phyloP scores from a whole-genome alignment of 30 jellyfish, hydroid and myxozoan genomes.

The Cassiopea xamachana region DNA sequence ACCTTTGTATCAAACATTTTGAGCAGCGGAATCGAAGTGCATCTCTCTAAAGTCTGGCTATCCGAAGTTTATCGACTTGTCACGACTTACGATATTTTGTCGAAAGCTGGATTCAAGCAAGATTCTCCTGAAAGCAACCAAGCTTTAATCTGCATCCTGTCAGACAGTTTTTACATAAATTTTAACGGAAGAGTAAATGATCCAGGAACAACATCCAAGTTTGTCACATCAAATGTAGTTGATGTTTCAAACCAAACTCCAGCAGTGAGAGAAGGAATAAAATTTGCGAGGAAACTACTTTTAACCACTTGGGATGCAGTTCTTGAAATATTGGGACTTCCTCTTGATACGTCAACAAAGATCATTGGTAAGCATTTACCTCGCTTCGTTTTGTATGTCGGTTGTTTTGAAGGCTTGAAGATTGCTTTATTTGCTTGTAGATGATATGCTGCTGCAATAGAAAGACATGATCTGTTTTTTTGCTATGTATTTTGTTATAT shows the following conservation, averaged over 20 bases:
- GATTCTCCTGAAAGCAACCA: slow-evolving; percentile 89
- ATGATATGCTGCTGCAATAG: too few relatives aligned
- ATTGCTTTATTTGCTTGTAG: too few relatives aligned
- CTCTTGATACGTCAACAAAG: slow-evolving; percentile 85
- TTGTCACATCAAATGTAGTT: slow-evolving; percentile 8
- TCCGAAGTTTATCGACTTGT: slow-evolving; percentile 93
- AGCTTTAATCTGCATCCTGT: slow-evolving; percentile 84
- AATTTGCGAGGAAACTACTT: slow-evolving; percentile 83
- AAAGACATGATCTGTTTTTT: too few relatives aligned
- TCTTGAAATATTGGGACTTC: slow-evolving; percentile 86
- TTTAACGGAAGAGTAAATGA: slow-evolving; percentile 60
- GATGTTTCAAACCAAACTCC: slow-evolving; percentile 53
- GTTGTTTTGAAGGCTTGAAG: too few relatives aligned
- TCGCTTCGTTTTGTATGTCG: too few relatives aligned
- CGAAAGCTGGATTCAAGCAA: slow-evolving; percentile 93
- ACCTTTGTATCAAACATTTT: slow-evolving; percentile 76
- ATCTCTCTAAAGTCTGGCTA: slow-evolving; percentile 91
- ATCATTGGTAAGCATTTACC: slow-evolving; percentile 71
- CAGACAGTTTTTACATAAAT: slow-evolving; percentile 78
- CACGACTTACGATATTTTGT: slow-evolving; percentile 91
- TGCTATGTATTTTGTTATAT: too few relatives aligned
- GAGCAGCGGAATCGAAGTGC: slow-evolving; percentile 77
- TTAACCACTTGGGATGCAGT: slow-evolving; percentile 96
- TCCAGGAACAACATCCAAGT: slow-evolving; percentile 36
- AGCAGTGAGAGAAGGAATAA: slow-evolving; percentile 88